phyloP scores from a whole-genome alignment of 2,888 invertebrate genomes.

The Emmelina monodactyla region DNA sequence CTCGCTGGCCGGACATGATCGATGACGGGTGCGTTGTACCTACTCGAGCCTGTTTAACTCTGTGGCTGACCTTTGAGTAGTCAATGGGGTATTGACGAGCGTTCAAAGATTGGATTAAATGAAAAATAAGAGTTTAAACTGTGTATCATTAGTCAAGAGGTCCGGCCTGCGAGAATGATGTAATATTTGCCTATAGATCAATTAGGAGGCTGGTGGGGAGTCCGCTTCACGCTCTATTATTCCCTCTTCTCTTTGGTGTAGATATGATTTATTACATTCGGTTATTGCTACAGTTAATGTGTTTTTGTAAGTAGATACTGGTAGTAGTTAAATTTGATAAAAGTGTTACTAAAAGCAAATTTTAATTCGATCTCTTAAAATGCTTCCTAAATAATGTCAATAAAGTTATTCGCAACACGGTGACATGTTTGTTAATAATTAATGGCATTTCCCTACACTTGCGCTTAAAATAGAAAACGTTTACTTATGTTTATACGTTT shows the following conservation, averaged over 20 bases:
- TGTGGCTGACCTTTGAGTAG: no score
- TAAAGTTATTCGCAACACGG: no score
- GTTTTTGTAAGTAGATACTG: no score
- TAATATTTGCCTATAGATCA: slow-evolving; percentile 64
- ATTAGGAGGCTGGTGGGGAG: slow-evolving; percentile 41
- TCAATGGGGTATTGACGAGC: slow-evolving; percentile 29
- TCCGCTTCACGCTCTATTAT: slow-evolving; percentile 44
- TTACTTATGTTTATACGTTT: no score
- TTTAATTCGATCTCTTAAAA: no score
- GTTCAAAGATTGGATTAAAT: slow-evolving; percentile 31
- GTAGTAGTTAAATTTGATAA: no score
- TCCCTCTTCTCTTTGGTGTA: slow-evolving; percentile 33
- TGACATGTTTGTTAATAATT: no score
- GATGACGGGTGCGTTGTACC: slow-evolving; percentile 34
- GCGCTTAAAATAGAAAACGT: no score
- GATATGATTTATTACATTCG: slow-evolving; percentile 32
- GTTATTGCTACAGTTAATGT: slow-evolving; percentile 6
- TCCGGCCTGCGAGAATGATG: slow-evolving; percentile 53
- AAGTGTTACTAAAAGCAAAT: no score
- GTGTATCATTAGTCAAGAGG: slow-evolving; percentile 42
- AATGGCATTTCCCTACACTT: no score
- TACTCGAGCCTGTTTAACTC: no score
- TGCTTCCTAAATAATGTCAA: no score
- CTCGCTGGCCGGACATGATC: slow-evolving; percentile 43
- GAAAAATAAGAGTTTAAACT: slow-evolving; percentile 43